Percentiles rank a stretch among this genome's conserved stretches.
Conservation (phyloP, 2,888 invertebrate species). For the Campoplex capitator region DNA sequence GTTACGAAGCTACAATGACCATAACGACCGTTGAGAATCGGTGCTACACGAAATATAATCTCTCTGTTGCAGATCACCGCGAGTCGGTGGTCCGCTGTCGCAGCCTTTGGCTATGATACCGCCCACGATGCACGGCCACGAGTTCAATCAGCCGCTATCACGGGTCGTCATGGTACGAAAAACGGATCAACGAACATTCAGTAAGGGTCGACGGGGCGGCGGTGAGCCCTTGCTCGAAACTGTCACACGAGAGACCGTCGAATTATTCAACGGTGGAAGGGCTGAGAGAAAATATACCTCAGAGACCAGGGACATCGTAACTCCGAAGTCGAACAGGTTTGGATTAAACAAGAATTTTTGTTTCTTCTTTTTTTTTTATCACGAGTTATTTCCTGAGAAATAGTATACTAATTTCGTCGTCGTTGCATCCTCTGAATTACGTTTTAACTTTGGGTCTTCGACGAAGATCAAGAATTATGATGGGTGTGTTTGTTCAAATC, state of each 20-base stretch:
- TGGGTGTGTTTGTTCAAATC: background rate
- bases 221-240: slow-evolving; percentile 89
- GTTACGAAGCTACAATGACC: slow-evolving; percentile 10
- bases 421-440: slow-evolving; percentile 38
- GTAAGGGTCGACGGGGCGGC: slow-evolving; percentile 87
- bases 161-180: slow-evolving; percentile 89
- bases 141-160: slow-evolving; percentile 85
- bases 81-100: slow-evolving; percentile 83
- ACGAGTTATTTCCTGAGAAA: slow-evolving; percentile 4
- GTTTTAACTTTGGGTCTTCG: background rate
- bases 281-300: slow-evolving; percentile 88
- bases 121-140: slow-evolving; percentile 84
- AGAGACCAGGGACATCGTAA: slow-evolving; percentile 86
- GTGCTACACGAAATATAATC: slow-evolving; percentile 46
- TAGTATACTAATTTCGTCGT: slow-evolving; percentile 37
- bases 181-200: slow-evolving; percentile 89
- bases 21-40: background rate
- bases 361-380: background rate
- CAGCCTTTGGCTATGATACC: slow-evolving; percentile 84
- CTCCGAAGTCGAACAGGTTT: slow-evolving; percentile 83
- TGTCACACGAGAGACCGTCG: slow-evolving; percentile 88
- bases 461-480: background rate
- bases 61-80: slow-evolving; percentile 79
- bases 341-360: slow-evolving; percentile 39
- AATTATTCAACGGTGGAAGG: slow-evolving; percentile 88